Evolutionary conservation across 2,797 vertebrate species (phyloP).

Genomic region (Danio kyathit): DNA sequence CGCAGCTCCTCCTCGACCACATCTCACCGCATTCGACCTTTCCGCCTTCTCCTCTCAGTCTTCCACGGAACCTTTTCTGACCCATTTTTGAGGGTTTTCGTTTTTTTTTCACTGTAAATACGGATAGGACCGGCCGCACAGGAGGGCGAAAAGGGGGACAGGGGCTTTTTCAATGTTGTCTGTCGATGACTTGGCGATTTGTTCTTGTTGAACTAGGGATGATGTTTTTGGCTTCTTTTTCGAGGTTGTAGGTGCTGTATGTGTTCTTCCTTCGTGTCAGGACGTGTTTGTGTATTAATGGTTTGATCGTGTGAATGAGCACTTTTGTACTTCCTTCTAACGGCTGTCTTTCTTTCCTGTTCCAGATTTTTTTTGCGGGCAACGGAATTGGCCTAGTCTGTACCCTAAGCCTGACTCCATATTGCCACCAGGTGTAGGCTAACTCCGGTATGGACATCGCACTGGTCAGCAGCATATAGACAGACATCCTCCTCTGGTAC

Average conservation of each 20-base stretch:
- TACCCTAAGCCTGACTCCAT: constrained; percentile 75
- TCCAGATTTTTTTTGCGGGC: constrained; percentile 66
- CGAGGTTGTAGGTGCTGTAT: constrained; percentile 65
- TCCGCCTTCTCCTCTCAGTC: constrained; percentile 77
- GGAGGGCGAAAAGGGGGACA: constrained; percentile 72
- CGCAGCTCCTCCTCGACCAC: constrained; percentile 82
- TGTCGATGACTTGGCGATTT: constrained; percentile 68
- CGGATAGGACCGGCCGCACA: constrained; percentile 74
- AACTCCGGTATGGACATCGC: constrained; percentile 63
- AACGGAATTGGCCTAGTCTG: constrained; percentile 74
- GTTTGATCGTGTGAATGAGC: constrained; percentile 63
- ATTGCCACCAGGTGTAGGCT: constrained; percentile 73
- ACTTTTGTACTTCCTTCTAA: constrained; percentile 66
- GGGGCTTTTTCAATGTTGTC: constrained; percentile 63
- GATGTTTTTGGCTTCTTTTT: constrained; percentile 66
- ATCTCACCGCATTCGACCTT: constrained; percentile 84
- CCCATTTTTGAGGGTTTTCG: constrained; percentile 76
- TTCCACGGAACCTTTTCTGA: constrained; percentile 79
- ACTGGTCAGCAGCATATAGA: constrained; percentile 56
- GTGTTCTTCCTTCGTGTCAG: constrained; percentile 67
- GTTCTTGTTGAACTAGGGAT: constrained; percentile 61
- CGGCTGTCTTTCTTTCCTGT: constrained; percentile 66
- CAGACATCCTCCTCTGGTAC: constrained; percentile 72
- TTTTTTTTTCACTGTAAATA: constrained; percentile 72
- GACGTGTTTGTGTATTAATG: constrained; percentile 72